Evolutionary conservation across 2,113 vertebrate genomes (phyloP).

Genomic region (Chaetodon auriga): DNA sequence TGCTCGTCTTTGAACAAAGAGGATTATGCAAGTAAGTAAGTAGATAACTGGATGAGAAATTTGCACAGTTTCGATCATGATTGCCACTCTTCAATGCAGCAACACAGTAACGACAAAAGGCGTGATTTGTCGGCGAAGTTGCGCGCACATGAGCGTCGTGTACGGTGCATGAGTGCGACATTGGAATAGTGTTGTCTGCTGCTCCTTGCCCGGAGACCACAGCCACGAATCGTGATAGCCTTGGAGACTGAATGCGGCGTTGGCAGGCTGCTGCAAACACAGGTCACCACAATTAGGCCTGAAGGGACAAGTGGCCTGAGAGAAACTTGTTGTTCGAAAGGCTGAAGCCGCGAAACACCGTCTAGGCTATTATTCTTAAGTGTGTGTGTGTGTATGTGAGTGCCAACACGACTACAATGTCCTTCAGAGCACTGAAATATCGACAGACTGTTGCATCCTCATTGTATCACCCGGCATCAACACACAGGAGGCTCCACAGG

Average conservation of each 20-base stretch:
- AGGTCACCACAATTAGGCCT: slow-evolving; percentile 58
- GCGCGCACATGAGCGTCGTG: neutral
- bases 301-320: slow-evolving; percentile 75
- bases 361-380: slow-evolving; percentile 49
- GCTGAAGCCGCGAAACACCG: slow-evolving; percentile 30
- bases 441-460: slow-evolving; percentile 74
- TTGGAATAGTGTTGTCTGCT: neutral
- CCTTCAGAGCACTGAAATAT: slow-evolving; percentile 44
- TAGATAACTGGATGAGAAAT: slow-evolving; percentile 40
- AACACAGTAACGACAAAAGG: neutral
- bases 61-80: slow-evolving; percentile 15
- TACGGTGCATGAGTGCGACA: neutral
- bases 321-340: slow-evolving; percentile 62
- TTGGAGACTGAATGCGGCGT: slow-evolving; percentile 12
- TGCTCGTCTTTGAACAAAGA: slow-evolving; percentile 50
- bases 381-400: slow-evolving; percentile 18
- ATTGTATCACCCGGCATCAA: slow-evolving; percentile 75
- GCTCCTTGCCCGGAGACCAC: slow-evolving; percentile 3
- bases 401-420: slow-evolving; percentile 29
- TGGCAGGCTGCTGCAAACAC: slow-evolving; percentile 32
- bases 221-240: neutral
- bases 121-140: neutral
- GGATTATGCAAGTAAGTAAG: slow-evolving; percentile 34
- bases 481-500: slow-evolving; percentile 12
- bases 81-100: neutral